Evolutionary conservation across 2,113 vertebrate species (phyloP), one percentile per base, ranked within the genome.

Genomic region (Tricholaema leucomelas): DNA sequence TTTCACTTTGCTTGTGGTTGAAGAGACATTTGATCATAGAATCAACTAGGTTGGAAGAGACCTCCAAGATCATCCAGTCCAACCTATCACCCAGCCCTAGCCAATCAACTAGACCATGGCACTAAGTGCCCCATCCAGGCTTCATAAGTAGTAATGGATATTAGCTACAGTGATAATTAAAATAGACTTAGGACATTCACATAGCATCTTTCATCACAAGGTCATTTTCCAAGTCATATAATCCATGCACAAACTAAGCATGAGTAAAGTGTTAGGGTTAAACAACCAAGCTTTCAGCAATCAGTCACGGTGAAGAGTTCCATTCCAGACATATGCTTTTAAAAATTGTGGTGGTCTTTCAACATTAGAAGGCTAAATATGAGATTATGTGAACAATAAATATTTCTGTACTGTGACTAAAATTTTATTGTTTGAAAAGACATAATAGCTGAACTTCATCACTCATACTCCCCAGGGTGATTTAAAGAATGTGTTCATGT

Each of bases 1-100:
- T 83, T 94, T 90, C 31, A 89, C 80, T 70, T 50, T 83, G 19
- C 73, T 70, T 33, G n/a, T 42, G 16, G 23, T 21, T 89, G 24
- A 91, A 91, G 52, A 78, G 18, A 8, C 30, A 65, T 91, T 92
- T 81, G 50, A 71, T 94, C 46, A 66, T 70, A n/a, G n/a, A n/a
- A n/a, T n/a, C n/a, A n/a, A n/a, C n/a, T n/a, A n/a, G n/a, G n/a
- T n/a, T n/a, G n/a, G n/a, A n/a, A n/a, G n/a, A n/a, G n/a, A n/a
- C n/a, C n/a, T n/a, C n/a, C n/a, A n/a, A n/a, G n/a, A n/a, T n/a
- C n/a, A n/a, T n/a, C n/a, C n/a, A n/a, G n/a, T n/a, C n/a, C n/a
- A n/a, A n/a, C n/a, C n/a, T n/a, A n/a, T n/a, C n/a, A n/a, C n/a
- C n/a, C n/a, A n/a, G n/a, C n/a, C n/a, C n/a, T n/a, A n/a, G n/a